Evolutionary conservation across 2,888 invertebrate genomes (phyloP).

Genomic region (Scaptomyza flava): DNA sequence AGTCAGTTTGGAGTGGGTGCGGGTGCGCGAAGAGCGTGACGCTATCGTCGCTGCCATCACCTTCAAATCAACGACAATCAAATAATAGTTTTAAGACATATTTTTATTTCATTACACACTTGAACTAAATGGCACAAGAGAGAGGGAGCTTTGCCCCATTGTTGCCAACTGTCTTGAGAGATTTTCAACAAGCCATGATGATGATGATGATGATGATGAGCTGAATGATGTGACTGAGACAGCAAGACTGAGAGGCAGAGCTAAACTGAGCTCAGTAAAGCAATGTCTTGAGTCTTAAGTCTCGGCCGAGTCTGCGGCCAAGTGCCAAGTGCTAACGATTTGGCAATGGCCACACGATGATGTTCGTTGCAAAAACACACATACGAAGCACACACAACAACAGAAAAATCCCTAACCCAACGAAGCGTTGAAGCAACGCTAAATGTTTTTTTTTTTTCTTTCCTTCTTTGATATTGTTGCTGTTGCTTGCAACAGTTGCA

Average conservation of each 20-base stretch:
- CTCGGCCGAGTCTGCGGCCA: constrained; percentile 39
- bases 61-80: constrained; percentile 76
- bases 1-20: constrained; percentile 16
- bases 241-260: constrained; percentile 9
- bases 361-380: constrained; percentile 36
- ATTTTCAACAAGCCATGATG: constrained; percentile 48
- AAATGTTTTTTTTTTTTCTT: constrained; percentile 49
- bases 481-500: constrained; percentile 44
- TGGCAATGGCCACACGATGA: constrained; percentile 67
- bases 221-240: constrained; percentile 36
- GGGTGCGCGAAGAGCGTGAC: constrained; percentile 46
- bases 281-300: constrained; percentile 5
- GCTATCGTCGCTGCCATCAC: constrained; percentile 28
- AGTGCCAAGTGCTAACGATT: constrained; percentile 78
- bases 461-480: constrained; percentile 6
- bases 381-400: constrained; percentile 3
- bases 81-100: constrained; percentile 79
- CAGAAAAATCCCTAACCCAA: constrained; percentile 42
- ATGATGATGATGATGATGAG: constrained; percentile 35
- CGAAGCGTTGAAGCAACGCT: constrained; percentile 36
- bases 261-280: not conserved
- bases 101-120: constrained; percentile 79
- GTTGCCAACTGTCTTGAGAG: constrained; percentile 61
- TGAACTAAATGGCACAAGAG: constrained; percentile 54
- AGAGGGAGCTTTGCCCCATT: constrained; percentile 40